Percentiles rank a stretch among this genome's conserved stretches.
These are phyloP conservation scores for Phrynosoma blainvillii DNA, from an alignment of 2,113 vertebrate genomes.

Conservation along the genomic window DNA sequence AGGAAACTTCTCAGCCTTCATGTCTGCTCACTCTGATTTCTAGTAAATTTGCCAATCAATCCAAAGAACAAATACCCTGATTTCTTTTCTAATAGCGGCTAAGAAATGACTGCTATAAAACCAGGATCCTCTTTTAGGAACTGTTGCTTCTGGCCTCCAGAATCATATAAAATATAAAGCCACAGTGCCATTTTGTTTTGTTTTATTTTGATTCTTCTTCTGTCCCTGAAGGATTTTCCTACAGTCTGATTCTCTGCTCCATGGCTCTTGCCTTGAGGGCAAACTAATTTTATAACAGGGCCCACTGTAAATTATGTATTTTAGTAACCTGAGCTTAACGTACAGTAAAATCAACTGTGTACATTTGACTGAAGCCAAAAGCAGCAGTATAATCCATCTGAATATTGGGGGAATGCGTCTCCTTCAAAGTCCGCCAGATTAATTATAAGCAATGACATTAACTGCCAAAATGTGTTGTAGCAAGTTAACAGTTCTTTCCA, in stretches of 20 bases:
- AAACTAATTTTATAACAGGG: conserved; percentile 33
- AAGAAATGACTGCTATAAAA: not conserved
- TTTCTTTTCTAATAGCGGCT: not conserved
- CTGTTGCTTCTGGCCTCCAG: not conserved
- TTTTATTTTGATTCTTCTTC: not conserved
- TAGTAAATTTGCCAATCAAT: not conserved
- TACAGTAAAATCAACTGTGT: conserved; percentile 38
- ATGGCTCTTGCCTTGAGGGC: conserved; percentile 46
- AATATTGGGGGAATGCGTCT: not conserved
- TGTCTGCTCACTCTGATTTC: not conserved
- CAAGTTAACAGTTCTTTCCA: conserved; percentile 42
- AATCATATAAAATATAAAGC: not conserved
- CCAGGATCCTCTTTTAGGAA: not conserved
- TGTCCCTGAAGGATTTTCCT: not conserved
- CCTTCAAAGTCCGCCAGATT: conserved; percentile 27
- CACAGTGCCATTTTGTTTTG: not conserved
- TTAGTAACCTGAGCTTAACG: conserved; percentile 38
- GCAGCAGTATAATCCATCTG: conserved; percentile 35
- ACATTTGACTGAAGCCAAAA: conserved; percentile 48
- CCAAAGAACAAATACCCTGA: not conserved
- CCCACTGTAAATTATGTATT: conserved; percentile 33
- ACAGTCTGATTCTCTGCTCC: conserved; percentile 26
- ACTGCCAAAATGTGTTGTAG: conserved; percentile 25
- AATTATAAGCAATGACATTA: conserved; percentile 29
- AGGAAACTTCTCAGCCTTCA: not conserved